Percentiles rank a stretch among this genome's conserved stretches.
These are phyloP conservation scores for Camptogramma bilineatum DNA, from an alignment of 2,888 invertebrate species.

Conservation along the genomic window DNA sequence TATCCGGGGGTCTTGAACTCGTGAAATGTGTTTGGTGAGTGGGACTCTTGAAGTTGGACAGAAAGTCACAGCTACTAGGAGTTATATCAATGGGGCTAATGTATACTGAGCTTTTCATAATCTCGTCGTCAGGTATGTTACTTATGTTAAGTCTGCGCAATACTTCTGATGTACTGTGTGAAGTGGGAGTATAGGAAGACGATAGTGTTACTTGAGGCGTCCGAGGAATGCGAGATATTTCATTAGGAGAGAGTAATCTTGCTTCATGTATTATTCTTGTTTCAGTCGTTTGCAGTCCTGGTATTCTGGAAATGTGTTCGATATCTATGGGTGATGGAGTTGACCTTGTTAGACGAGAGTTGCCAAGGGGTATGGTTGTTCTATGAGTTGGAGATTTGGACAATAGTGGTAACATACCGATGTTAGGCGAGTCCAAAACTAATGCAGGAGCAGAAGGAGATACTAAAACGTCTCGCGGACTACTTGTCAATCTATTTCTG, in stretches of 20 bases:
- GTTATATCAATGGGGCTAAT: conserved; percentile 74
- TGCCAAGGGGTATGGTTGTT: conserved; percentile 17
- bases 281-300: conserved; percentile 30
- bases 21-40: conserved; percentile 50
- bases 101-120: conserved; percentile 57
- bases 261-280: conserved; percentile 29
- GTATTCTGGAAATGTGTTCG: conserved; percentile 34
- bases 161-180: conserved; percentile 52
- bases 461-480: conserved; percentile 26
- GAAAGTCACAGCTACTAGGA: conserved; percentile 68
- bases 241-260: conserved; percentile 29
- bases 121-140: conserved; percentile 58
- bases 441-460: conserved; percentile 32
- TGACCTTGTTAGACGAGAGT: conserved; percentile 26
- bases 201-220: conserved; percentile 36
- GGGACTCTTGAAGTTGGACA: conserved; percentile 62
- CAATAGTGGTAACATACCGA: conserved; percentile 27
- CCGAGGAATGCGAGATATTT: conserved; percentile 21
- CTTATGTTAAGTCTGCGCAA: conserved; percentile 57
- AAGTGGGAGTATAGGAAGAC: conserved; percentile 31
- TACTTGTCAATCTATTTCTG: conserved; percentile 24
- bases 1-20: conserved; percentile 69
- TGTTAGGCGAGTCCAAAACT: conserved; percentile 47
- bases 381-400: conserved; percentile 32
- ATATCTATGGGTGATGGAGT: conserved; percentile 39